Evolutionary conservation across 2,797 vertebrate species (phyloP).

Genomic region (Trichosurus vulpecula): DNA sequence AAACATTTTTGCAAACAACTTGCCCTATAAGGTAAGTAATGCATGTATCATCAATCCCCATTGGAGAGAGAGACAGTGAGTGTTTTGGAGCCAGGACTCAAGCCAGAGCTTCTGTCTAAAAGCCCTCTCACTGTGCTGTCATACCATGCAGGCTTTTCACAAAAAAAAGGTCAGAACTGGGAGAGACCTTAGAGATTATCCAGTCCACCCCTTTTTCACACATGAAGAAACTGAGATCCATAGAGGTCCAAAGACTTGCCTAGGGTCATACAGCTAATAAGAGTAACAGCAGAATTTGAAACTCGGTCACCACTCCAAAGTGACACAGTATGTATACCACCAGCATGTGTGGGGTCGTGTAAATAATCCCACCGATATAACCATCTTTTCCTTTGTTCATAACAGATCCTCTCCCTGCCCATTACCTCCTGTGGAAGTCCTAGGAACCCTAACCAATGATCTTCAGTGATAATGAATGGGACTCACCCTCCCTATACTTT

Average conservation of each 20-base stretch:
- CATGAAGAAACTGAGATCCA: not conserved
- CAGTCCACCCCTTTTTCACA: not conserved
- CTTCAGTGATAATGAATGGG: not conserved
- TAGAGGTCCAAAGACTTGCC: not conserved
- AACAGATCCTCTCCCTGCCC: not conserved
- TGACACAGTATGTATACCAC: not conserved
- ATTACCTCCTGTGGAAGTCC: not conserved
- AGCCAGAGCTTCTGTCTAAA: not conserved
- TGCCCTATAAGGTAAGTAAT: not conserved
- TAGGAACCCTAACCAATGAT: not conserved
- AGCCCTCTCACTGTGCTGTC: not conserved
- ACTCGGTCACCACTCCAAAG: not conserved
- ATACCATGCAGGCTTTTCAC: not conserved
- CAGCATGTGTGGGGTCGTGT: not conserved
- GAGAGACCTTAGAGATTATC: not conserved
- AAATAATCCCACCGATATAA: not conserved
- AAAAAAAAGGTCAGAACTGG: not conserved
- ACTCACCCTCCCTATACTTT: not conserved
- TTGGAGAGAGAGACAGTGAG: not conserved
- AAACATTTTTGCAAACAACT: not conserved
- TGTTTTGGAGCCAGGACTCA: not conserved
- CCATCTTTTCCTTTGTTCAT: not conserved
- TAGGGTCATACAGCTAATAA: not conserved
- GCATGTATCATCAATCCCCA: not conserved
- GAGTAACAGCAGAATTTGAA: not conserved